These are phyloP conservation scores for Ophion obscuratus DNA, from an alignment of 2,888 invertebrate genomes.

Conservation along the genomic window DNA sequence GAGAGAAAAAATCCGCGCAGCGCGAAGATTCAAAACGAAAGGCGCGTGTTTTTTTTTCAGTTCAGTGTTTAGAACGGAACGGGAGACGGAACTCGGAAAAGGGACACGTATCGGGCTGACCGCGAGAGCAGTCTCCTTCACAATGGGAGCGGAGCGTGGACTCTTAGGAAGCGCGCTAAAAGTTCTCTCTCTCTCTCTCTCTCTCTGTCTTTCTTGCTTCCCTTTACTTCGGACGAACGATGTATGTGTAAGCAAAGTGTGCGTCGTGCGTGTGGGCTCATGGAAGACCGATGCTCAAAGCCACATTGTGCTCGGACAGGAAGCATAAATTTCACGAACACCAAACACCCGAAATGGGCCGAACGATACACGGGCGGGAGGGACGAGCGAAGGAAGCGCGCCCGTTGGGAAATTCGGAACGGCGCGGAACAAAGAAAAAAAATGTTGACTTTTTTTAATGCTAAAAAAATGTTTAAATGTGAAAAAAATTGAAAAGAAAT, in stretches of 20 bases:
- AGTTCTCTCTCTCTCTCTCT: too few species aligned
- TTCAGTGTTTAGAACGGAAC: background rate
- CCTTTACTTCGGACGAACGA: too few species aligned
- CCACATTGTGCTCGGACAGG: constrained; percentile 76
- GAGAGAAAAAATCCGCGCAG: background rate
- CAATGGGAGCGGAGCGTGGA: constrained; percentile 3
- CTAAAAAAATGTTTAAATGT: too few species aligned
- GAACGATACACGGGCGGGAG: constrained; percentile 35
- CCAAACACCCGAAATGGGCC: constrained; percentile 76
- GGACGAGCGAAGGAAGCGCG: background rate
- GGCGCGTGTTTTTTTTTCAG: constrained; percentile 1
- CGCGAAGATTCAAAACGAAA: constrained; percentile 14
- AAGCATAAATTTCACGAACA: constrained; percentile 82
- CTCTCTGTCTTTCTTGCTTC: too few species aligned
- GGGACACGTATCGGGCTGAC: constrained; percentile 16
- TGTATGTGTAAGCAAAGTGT: background rate
- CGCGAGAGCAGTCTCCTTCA: constrained; percentile 17
- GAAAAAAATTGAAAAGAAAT: too few species aligned
- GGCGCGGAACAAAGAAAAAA: constrained; percentile 21
- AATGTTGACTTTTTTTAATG: too few species aligned
- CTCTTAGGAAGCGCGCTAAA: too few species aligned
- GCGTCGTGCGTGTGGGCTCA: constrained; percentile 43
- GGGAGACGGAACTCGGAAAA: background rate
- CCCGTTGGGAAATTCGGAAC: constrained; percentile 52
- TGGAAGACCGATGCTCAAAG: constrained; percentile 56